Conservation (phyloP, 92 coral and sea anemone genomes). For the Porites evermanni region DNA sequence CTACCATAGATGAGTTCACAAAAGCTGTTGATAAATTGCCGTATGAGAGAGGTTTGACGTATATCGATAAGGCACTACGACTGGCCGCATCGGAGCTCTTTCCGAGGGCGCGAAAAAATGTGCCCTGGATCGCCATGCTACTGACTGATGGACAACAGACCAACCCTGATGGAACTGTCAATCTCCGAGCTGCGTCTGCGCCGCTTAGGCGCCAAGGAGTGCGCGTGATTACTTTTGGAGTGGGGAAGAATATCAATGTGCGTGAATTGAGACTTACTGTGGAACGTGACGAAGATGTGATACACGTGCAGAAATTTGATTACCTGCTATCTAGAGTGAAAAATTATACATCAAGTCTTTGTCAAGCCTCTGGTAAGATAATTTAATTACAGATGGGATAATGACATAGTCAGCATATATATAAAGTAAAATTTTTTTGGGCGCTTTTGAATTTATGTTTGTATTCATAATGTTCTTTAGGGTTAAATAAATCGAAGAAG, state of each 20-base stretch:
- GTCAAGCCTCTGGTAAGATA: slow-evolving; percentile 43
- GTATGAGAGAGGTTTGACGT: slow-evolving; percentile 55
- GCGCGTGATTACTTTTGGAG: slow-evolving; percentile 57
- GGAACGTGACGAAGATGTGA: slow-evolving; percentile 71
- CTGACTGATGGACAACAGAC: slow-evolving; percentile 81
- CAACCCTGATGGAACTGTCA: slow-evolving; percentile 45
- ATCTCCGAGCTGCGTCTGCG: slow-evolving; percentile 54
- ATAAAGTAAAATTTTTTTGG: too few relatives aligned
- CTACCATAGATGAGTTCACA: slow-evolving; percentile 42
- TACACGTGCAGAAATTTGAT: slow-evolving; percentile 57
- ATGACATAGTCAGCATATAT: background rate
- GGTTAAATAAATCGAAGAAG: too few relatives aligned
- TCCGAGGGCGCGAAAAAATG: slow-evolving; percentile 54
- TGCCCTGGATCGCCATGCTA: slow-evolving; percentile 64
- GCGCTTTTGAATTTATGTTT: too few relatives aligned
- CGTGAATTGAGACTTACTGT: slow-evolving; percentile 57
- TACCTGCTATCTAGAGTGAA: slow-evolving; percentile 50
- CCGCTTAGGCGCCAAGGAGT: slow-evolving; percentile 51
- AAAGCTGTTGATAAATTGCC: slow-evolving; percentile 52
- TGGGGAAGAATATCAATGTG: slow-evolving; percentile 50
- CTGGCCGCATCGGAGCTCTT: slow-evolving; percentile 52
- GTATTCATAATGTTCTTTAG: too few relatives aligned
- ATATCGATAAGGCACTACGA: slow-evolving; percentile 73
- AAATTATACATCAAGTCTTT: slow-evolving; percentile 23
- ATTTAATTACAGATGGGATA: background rate